Conservation (phyloP, 2,888 invertebrate genomes). For the Diplazon laetatorius region DNA sequence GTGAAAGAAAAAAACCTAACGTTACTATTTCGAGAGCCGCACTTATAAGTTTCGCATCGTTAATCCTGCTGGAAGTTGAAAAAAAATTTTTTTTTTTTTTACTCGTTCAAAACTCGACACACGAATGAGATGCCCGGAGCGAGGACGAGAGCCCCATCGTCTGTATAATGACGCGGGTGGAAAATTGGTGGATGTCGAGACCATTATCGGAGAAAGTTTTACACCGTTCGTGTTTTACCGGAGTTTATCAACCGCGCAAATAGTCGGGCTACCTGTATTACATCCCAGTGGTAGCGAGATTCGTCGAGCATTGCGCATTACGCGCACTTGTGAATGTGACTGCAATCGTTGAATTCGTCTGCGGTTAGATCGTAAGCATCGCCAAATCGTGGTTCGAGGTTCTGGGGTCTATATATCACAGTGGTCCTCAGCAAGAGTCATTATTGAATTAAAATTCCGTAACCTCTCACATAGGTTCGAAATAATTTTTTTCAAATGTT, state of each 20-base stretch:
- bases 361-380: too few relatives aligned
- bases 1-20: too few relatives aligned
- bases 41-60: not conserved
- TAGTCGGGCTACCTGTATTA: conserved; percentile 25
- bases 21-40: not conserved
- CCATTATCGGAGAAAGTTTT: conserved; percentile 79
- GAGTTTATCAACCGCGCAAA: conserved; percentile 74
- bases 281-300: not conserved
- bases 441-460: too few relatives aligned
- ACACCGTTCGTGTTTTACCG: conserved; percentile 75
- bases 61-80: not conserved
- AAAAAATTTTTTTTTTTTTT: too few relatives aligned
- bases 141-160: conserved; percentile 32
- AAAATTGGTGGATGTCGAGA: conserved; percentile 75
- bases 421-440: too few relatives aligned
- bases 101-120: not conserved
- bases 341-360: too few relatives aligned
- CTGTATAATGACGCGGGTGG: conserved; percentile 47
- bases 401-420: too few relatives aligned
- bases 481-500: too few relatives aligned
- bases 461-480: too few relatives aligned
- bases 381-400: too few relatives aligned
- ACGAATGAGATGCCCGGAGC: not conserved
- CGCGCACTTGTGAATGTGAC: too few relatives aligned
- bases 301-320: conserved; percentile 11